These are phyloP conservation scores for Aradophagus sp. DNA, from an alignment of 1,140 invertebrate genomes.

Conservation along the genomic window DNA sequence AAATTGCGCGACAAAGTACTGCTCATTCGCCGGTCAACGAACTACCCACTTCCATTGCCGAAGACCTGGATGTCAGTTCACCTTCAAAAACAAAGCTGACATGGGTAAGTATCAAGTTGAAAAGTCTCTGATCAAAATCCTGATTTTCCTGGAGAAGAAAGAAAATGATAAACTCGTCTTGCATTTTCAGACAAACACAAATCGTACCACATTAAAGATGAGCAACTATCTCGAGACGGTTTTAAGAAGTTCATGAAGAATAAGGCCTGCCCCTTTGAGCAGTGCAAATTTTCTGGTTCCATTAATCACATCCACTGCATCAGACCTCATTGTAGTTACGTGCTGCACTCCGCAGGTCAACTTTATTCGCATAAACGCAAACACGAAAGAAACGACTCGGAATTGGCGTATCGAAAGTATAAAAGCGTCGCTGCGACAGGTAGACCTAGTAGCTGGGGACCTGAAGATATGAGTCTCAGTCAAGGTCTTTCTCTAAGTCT, in stretches of 20 bases:
- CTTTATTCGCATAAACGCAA: constrained; percentile 98
- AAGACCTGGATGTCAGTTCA: constrained; percentile 91
- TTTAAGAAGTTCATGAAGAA: constrained; percentile 99
- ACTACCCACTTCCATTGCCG: constrained; percentile 99
- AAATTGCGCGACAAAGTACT: constrained; percentile 89
- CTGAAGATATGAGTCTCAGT: constrained; percentile 49
- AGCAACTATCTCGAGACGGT: constrained; percentile 94
- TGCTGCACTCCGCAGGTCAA: constrained; percentile 96
- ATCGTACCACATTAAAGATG: constrained; percentile 98
- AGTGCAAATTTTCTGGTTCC: constrained; percentile 93
- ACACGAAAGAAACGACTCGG: constrained; percentile 94
- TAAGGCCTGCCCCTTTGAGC: constrained; percentile 92
- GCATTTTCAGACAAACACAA: constrained; percentile 94
- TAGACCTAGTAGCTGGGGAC: constrained; percentile 58
- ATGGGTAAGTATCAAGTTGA: constrained; percentile 86
- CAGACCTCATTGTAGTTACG: constrained; percentile 94
- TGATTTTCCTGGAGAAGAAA: background rate
- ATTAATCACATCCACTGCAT: constrained; percentile 99
- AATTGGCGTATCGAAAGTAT: constrained; percentile 87
- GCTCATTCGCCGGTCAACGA: constrained; percentile 94
- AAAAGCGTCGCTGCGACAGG: constrained; percentile 77
- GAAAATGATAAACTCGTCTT: constrained; percentile 14
- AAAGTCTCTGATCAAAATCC: background rate
- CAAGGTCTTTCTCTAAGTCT: constrained; percentile 69
- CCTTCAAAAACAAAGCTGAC: constrained; percentile 99